Conservation (phyloP, 2,797 vertebrate species). For the Catostomus latipinnis region DNA sequence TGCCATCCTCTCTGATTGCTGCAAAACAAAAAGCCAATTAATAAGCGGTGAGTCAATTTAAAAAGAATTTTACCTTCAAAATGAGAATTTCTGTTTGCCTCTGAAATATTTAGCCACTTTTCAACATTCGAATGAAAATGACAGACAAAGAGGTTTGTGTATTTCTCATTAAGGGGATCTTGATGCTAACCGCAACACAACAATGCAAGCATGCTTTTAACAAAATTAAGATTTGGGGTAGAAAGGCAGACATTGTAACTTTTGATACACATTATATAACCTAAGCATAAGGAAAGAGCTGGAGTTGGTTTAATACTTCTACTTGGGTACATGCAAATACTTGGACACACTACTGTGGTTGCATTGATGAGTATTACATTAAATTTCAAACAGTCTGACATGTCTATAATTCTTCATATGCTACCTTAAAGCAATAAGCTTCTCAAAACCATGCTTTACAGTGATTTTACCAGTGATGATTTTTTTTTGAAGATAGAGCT, state of each 20-base stretch:
- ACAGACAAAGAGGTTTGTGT: neutral
- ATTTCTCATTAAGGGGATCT: neutral
- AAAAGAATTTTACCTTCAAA: neutral
- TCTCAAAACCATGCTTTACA: neutral
- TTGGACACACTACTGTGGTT: too few species aligned
- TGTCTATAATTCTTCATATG: neutral
- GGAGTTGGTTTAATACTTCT: neutral
- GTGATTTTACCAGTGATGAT: too few species aligned
- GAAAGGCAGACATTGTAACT: neutral
- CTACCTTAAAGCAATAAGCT: neutral
- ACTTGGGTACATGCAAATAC: neutral
- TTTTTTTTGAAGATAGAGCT: too few species aligned
- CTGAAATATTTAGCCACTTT: conserved; percentile 4
- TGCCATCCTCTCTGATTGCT: conserved; percentile 99
- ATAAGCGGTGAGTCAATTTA: neutral
- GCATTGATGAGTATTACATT: neutral
- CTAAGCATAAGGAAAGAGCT: neutral
- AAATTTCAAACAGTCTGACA: neutral
- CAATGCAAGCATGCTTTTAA: neutral
- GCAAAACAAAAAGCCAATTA: conserved; percentile 44
- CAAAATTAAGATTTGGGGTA: neutral
- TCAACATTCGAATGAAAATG: neutral
- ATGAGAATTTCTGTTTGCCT: neutral
- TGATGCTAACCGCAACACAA: neutral
- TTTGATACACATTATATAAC: too few species aligned